Conservation (phyloP, 2,113 vertebrate species). For the Paracanthobrama guichenoti region DNA sequence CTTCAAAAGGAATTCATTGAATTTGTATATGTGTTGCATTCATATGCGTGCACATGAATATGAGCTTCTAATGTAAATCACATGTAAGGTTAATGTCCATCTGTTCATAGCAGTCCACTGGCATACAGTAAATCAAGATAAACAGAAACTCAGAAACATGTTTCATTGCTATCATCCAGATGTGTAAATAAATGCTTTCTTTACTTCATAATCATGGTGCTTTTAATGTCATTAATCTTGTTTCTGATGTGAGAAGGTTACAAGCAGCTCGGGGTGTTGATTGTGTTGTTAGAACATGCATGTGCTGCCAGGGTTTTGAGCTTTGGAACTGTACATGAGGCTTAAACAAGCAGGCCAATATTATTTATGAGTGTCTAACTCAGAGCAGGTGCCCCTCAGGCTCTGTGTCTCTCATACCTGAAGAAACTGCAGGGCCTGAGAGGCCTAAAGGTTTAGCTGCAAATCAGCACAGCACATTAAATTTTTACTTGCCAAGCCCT, state of each 20-base stretch:
- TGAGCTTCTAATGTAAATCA: slow-evolving; percentile 2
- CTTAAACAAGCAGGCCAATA: slow-evolving; percentile 20
- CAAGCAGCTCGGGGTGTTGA: slow-evolving; percentile 19
- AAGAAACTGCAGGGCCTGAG: slow-evolving; percentile 36
- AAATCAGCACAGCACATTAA: slow-evolving; percentile 45
- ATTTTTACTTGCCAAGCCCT: slow-evolving; percentile 39
- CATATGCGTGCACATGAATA: neutral
- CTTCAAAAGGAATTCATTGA: slow-evolving; percentile 25
- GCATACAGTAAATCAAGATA: neutral
- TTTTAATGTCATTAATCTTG: slow-evolving; percentile 46
- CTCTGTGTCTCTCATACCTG: slow-evolving; percentile 45
- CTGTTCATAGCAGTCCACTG: neutral
- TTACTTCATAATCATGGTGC: neutral
- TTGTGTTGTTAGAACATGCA: slow-evolving; percentile 24
- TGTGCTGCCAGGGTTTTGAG: neutral
- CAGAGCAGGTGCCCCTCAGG: slow-evolving; percentile 37
- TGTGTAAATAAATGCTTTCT: slow-evolving; percentile 30
- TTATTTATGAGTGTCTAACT: slow-evolving; percentile 48
- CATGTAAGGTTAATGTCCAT: slow-evolving; percentile 10
- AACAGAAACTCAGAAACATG: slow-evolving; percentile 1
- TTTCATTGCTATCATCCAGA: slow-evolving; percentile 5
- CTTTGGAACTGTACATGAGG: neutral
- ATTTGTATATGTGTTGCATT: neutral
- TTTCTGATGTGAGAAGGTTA: slow-evolving; percentile 9
- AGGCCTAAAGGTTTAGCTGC: slow-evolving; percentile 49